Base-by-base conservation (phyloP, 2,888 invertebrate genomes). In the Torymus tubicola region DNA sequence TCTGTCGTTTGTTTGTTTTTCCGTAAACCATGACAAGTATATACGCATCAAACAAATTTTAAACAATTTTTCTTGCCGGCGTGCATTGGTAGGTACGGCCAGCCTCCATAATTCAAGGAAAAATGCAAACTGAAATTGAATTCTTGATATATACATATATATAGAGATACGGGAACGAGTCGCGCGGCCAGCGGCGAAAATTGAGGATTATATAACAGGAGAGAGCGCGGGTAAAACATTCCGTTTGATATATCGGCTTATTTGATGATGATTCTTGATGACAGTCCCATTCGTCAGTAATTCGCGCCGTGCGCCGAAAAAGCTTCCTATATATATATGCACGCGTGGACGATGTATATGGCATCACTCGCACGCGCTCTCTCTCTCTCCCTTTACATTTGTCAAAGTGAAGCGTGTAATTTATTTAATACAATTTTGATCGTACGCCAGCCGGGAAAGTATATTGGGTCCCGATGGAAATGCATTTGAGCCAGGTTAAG, bases 241-340 rank as follows among this genome's bases (percentile, higher is more conserved):
- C 69, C 63, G 61, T 79, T 73, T 79, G 73, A 73, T 63, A 55
- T 73, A 73, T 73, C 69, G 79, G 73, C 57, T 79, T 79, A 79
- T 73, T 68, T 53, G 73, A 79, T 79, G 57, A 79, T 79, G 42
- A 79, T 79, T 68, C 55, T 63, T 57, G 60, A 73, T 73, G 79
- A 69, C 79, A 69, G 68, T 10, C 10, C 60, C 78, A 71, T 71
- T 71, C 61, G 63, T 55, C 76, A 60, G 53, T 76, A 76, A 76
- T 69, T 76, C 61, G 55, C 63, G 31, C 3, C 2, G 31, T 18
- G 8, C 13, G 2, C 64, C 42, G 61, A 13, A 71, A 71, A 61
- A 71, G 21, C 21, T 71, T 53, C 52, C 42, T 42, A 42, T 42
- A 8, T 8, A 8, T 8, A 8, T 8, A 4, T 31, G 4, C 4